Evolutionary conservation across 2,113 vertebrate genomes (phyloP).

Genomic region (Dendropsophus ebraccatus): DNA sequence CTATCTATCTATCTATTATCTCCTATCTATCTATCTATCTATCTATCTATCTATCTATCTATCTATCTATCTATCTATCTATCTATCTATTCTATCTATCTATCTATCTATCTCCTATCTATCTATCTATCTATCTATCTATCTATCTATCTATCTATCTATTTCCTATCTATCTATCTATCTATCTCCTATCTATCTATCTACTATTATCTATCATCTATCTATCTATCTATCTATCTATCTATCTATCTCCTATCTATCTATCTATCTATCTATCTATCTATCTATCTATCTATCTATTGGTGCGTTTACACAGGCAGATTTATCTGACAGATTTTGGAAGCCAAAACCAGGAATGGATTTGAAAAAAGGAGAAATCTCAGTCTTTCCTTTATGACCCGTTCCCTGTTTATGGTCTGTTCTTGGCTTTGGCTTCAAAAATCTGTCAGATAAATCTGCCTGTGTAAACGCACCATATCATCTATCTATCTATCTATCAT

Average conservation of each 20-base stretch:
- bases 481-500: constrained; percentile 31
- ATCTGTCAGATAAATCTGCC: no score
- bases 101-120: not conserved
- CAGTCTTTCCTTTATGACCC: no score
- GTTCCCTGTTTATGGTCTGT: no score
- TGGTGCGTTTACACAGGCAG: no score
- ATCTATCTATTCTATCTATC: constrained; percentile 27
- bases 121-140: not conserved
- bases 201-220: constrained; percentile 3
- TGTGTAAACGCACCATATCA: no score
- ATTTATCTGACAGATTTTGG: no score
- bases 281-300: not conserved
- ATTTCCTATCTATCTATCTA: not conserved
- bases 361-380: no score
- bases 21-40: constrained; percentile 14
- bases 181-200: not conserved
- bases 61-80: constrained; percentile 27
- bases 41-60: constrained; percentile 13
- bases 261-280: not conserved
- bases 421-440: no score
- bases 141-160: not conserved
- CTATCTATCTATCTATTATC: constrained; percentile 36
- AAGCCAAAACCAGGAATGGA: no score
- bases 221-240: constrained; percentile 30
- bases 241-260: not conserved